Percentiles rank a stretch among this genome's conserved stretches.
phyloP scores from a whole-genome alignment of 53 echinoderm and acorn worm species.

The Luidia sarsii region DNA sequence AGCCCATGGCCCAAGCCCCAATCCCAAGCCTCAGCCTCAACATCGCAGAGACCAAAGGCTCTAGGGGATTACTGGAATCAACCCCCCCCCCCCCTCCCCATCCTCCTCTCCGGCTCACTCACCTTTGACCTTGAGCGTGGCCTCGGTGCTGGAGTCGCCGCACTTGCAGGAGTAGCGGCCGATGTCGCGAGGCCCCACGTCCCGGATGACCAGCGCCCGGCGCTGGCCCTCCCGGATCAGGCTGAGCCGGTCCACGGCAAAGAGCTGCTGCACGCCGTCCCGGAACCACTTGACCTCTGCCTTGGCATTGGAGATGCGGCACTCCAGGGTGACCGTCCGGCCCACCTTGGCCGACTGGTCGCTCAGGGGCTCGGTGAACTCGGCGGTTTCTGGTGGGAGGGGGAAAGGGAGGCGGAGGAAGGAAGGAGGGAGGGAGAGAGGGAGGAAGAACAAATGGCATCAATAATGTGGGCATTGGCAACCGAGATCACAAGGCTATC shows the following conservation, averaged over 20 bases:
- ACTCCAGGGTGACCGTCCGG: conserved; percentile 85
- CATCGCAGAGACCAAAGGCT: too few relatives aligned
- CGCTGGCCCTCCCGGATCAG: conserved; percentile 87
- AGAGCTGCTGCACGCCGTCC: conserved; percentile 90
- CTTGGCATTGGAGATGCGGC: conserved; percentile 91
- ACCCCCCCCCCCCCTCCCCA: too few relatives aligned
- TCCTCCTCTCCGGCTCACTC: too few relatives aligned
- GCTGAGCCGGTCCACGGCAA: conserved; percentile 77
- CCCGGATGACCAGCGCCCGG: conserved; percentile 60
- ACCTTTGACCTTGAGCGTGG: conserved; percentile 86
- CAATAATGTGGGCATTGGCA: too few relatives aligned
- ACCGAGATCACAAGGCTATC: too few relatives aligned
- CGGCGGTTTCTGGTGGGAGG: conserved; percentile 78
- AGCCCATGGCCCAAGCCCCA: too few relatives aligned
- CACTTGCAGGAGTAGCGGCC: conserved; percentile 79
- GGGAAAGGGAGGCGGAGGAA: too few relatives aligned
- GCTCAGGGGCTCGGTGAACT: conserved; percentile 83
- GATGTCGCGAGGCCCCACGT: conserved; percentile 83
- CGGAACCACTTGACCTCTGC: conserved; percentile 91
- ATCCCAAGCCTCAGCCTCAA: too few relatives aligned
- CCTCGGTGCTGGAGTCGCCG: conserved; percentile 65
- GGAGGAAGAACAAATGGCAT: too few relatives aligned
- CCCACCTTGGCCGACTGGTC: conserved; percentile 91
- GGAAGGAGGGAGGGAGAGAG: not conserved
- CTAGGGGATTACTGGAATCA: too few relatives aligned